Conservation (phyloP, 2,113 vertebrate genomes). For the Callorhinus ursinus region DNA sequence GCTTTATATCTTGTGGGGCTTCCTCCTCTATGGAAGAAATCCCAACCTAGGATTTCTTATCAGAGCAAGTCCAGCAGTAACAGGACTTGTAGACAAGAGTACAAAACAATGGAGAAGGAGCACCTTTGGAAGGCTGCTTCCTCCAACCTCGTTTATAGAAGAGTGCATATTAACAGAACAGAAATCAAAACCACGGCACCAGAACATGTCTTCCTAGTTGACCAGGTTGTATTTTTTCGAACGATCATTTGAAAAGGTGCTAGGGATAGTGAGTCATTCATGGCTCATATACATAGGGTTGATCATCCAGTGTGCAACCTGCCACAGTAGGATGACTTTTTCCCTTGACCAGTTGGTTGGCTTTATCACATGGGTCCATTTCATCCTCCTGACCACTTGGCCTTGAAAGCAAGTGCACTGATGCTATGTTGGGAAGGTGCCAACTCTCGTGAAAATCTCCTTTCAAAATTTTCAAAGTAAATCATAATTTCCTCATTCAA, state of each 20-base stretch:
- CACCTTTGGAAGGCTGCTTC: not conserved
- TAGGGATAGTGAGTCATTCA: not conserved
- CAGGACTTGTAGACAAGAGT: not conserved
- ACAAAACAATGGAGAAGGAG: not conserved
- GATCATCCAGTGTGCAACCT: not conserved
- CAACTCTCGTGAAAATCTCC: not conserved
- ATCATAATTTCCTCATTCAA: not conserved
- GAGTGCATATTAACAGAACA: not conserved
- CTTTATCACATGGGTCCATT: accelerated
- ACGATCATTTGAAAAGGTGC: not conserved
- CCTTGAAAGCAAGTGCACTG: not conserved
- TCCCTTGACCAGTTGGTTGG: not conserved
- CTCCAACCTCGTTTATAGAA: not conserved
- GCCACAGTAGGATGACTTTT: not conserved
- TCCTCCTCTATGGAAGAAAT: not conserved
- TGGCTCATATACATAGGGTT: not conserved
- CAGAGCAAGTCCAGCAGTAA: not conserved
- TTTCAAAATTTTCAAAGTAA: not conserved
- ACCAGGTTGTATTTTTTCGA: not conserved
- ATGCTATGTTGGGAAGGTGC: not conserved
- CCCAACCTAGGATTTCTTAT: not conserved
- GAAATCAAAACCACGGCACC: not conserved
- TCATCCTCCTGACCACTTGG: not conserved
- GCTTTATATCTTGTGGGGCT: not conserved
- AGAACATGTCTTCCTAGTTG: not conserved